A percentile compares a stretch with the other conserved stretches of the same genome.
phyloP scores from a whole-genome alignment of 2,113 vertebrate genomes.

The Sakesphorus luctuosus region DNA sequence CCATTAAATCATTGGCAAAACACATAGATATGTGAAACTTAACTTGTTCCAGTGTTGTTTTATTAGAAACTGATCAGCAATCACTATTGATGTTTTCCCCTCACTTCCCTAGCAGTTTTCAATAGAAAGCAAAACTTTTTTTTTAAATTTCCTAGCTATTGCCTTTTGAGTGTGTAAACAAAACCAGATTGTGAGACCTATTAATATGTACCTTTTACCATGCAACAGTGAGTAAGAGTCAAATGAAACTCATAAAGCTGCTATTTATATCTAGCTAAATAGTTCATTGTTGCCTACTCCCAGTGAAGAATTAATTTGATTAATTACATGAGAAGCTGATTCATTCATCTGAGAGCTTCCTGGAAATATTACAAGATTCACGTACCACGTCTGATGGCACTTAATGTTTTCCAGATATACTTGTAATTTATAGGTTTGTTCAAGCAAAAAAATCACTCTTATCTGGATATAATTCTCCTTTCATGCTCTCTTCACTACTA shows the following conservation, averaged over 20 bases:
- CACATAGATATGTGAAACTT: neutral
- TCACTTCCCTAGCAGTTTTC: neutral
- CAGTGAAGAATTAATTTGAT: conserved; percentile 25
- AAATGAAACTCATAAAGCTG: conserved; percentile 19
- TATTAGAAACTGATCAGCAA: neutral
- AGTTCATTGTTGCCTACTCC: conserved; percentile 22
- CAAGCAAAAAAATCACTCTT: neutral
- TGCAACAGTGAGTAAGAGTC: conserved; percentile 14
- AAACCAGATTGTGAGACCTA: neutral
- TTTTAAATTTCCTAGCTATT: neutral
- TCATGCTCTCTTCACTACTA: neutral
- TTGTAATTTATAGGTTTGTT: neutral
- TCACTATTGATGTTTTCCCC: neutral
- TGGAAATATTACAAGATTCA: conserved; percentile 1
- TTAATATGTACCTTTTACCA: neutral
- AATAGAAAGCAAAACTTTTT: neutral
- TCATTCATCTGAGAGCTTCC: conserved; percentile 1
- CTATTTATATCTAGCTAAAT: conserved; percentile 48
- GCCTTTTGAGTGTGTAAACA: neutral
- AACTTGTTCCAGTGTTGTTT: neutral
- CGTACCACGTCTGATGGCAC: neutral
- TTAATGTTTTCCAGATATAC: neutral
- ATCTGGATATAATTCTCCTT: neutral
- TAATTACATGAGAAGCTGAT: conserved; percentile 28
- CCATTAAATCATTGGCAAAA: neutral